Conservation (phyloP, 2,797 vertebrate species). For the Aplochiton taeniatus region DNA sequence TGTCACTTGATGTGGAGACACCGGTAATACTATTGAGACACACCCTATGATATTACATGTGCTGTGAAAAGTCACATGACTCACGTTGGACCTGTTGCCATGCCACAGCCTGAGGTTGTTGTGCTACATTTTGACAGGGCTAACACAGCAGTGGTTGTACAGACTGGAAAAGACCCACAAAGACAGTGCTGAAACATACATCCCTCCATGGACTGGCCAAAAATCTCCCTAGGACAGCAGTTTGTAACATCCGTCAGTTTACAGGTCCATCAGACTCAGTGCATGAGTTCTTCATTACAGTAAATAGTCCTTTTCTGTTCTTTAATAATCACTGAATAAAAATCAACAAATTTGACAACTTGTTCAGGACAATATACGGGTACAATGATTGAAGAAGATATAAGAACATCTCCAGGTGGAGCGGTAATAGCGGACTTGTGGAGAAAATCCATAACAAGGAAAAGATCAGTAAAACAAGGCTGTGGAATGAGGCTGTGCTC, state of each 20-base stretch:
- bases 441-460: background rate
- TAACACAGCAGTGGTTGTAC: constrained; percentile 1
- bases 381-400: constrained; percentile 26
- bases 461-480: constrained; percentile 38
- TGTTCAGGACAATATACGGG: constrained; percentile 10
- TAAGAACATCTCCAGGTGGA: constrained; percentile 28
- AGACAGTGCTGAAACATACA: constrained; percentile 9
- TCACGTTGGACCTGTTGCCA: constrained; percentile 16
- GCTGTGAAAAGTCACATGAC: constrained; percentile 18
- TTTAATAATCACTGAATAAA: background rate
- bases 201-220: constrained; percentile 6
- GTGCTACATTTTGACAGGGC: background rate
- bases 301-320: background rate
- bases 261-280: constrained; percentile 14
- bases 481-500: constrained; percentile 14
- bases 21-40: background rate
- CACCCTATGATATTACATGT: background rate
- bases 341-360: constrained; percentile 36
- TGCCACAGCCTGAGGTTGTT: background rate
- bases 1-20: too few species aligned
- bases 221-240: constrained; percentile 14
- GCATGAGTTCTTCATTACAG: constrained; percentile 12
- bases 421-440: background rate
- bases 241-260: constrained; percentile 14
- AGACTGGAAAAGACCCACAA: constrained; percentile 3